Conservation (phyloP, 2,888 invertebrate species). For the Melanargia galathea region DNA sequence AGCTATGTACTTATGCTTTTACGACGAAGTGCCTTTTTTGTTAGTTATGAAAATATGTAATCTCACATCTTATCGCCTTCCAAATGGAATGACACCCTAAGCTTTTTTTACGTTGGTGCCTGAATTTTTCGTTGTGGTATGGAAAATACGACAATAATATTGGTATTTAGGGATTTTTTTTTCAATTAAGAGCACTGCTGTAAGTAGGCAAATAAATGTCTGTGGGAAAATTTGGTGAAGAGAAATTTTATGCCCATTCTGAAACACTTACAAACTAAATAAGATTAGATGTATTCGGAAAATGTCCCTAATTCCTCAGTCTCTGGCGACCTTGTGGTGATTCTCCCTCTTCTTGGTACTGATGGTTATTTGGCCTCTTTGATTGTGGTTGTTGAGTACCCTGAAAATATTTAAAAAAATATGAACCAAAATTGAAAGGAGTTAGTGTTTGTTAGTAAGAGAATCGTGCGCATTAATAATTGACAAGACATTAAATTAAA, state of each 20-base stretch:
- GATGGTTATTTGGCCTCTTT: constrained; percentile 54
- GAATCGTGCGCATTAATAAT: too few species aligned
- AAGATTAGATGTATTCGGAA: constrained; percentile 26
- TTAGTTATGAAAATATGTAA: too few species aligned
- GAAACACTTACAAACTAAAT: constrained; percentile 25
- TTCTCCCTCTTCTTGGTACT: constrained; percentile 49
- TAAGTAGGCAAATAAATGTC: background rate
- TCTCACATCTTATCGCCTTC: background rate
- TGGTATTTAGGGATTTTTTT: background rate
- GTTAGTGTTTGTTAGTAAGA: too few species aligned
- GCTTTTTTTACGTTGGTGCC: background rate
- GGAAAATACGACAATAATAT: background rate
- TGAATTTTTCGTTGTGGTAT: background rate
- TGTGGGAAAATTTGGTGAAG: constrained; percentile 37
- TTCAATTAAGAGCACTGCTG: too few species aligned
- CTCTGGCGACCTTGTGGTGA: constrained; percentile 55
- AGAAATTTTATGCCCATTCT: constrained; percentile 30
- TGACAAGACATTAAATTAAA: too few species aligned
- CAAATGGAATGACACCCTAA: background rate
- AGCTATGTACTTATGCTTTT: too few species aligned
- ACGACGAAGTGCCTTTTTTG: too few species aligned
- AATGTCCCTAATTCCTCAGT: constrained; percentile 57
- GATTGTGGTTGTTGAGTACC: constrained; percentile 49
- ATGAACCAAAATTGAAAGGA: too few species aligned
- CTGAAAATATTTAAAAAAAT: constrained; percentile 47